These are phyloP conservation scores for Chironex yamaguchii DNA, from an alignment of 30 jellyfish, hydroid and myxozoan genomes.

Conservation along the genomic window DNA sequence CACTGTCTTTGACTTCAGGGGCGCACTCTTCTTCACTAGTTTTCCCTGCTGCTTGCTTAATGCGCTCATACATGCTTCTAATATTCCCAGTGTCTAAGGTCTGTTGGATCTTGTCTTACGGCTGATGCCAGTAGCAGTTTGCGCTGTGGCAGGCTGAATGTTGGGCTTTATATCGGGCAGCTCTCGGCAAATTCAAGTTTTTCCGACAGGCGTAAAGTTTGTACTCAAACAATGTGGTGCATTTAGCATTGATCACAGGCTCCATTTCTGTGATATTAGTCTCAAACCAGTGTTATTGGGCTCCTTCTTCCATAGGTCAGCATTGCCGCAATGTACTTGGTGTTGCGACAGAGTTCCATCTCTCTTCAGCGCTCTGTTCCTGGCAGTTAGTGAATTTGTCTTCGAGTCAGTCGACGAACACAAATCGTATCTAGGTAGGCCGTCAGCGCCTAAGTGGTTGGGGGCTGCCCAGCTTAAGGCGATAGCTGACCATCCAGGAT, in stretches of 20 bases:
- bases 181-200: neutral
- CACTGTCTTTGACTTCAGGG: slow-evolving; percentile 24
- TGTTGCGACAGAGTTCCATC: neutral
- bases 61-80: slow-evolving; percentile 50
- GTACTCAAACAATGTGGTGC: slow-evolving; percentile 2
- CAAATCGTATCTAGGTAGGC: neutral
- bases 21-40: slow-evolving; percentile 8
- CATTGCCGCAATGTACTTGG: slow-evolving; percentile 24
- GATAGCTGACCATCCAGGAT: too few relatives aligned
- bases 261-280: neutral
- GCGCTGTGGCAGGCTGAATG: slow-evolving; percentile 35
- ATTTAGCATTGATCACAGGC: slow-evolving; percentile 33
- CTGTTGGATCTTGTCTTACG: slow-evolving; percentile 21
- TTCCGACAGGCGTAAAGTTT: neutral
- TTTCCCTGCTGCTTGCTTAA: slow-evolving; percentile 48
- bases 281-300: slow-evolving; percentile 2
- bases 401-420: neutral
- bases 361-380: slow-evolving; percentile 16
- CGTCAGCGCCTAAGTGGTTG: too few relatives aligned
- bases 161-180: slow-evolving; percentile 27
- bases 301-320: slow-evolving; percentile 29
- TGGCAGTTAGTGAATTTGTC: neutral
- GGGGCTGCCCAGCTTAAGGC: too few relatives aligned
- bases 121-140: slow-evolving; percentile 49
- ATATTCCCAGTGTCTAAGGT: slow-evolving; percentile 9